These are phyloP conservation scores for Ectropis grisescens DNA, from an alignment of 1,140 invertebrate species.

Conservation along the genomic window DNA sequence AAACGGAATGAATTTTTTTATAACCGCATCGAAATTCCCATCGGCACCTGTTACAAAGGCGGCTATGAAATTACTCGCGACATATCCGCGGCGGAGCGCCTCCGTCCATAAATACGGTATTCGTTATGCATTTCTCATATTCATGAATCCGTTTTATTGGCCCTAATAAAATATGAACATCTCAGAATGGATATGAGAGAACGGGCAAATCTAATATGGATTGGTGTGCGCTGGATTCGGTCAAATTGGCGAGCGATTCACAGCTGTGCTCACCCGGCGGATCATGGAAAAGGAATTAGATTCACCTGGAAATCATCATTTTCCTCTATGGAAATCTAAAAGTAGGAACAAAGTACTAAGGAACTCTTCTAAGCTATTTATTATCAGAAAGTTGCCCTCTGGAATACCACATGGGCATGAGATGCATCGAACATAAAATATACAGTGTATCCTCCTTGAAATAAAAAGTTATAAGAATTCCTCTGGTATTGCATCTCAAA, in stretches of 20 bases:
- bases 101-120: constrained; percentile 66
- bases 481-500: too few species aligned
- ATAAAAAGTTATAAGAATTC: too few species aligned
- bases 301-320: too few species aligned
- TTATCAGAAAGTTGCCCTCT: too few species aligned
- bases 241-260: constrained; percentile 40
- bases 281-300: too few species aligned
- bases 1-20: constrained; percentile 34
- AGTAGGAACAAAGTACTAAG: too few species aligned
- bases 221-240: constrained; percentile 61
- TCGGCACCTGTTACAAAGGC: constrained; percentile 67
- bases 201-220: constrained; percentile 69
- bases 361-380: too few species aligned
- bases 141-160: constrained; percentile 72
- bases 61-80: constrained; percentile 64
- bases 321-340: too few species aligned
- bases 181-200: constrained; percentile 69
- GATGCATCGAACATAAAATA: too few species aligned
- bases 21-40: constrained; percentile 56
- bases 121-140: constrained; percentile 71
- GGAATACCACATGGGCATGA: too few species aligned
- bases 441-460: too few species aligned
- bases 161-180: constrained; percentile 73
- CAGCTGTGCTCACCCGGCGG: constrained; percentile 50
- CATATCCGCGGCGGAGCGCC: constrained; percentile 50